Base-by-base conservation (phyloP, 2,888 invertebrate genomes). In the Pimpla rufipes region DNA sequence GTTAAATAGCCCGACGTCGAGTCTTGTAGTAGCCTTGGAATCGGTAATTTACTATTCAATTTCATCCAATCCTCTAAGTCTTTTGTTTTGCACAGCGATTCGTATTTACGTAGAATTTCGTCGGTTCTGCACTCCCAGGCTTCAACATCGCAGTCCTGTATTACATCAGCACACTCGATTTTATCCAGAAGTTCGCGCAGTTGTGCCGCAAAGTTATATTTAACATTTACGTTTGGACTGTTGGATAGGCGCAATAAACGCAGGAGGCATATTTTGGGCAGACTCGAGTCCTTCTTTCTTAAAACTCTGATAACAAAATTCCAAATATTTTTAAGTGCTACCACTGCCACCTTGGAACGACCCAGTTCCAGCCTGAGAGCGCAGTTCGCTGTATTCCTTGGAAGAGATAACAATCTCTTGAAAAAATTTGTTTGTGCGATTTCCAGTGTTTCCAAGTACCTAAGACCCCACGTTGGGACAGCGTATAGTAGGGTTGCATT, bases 371-470 rank as follows among this genome's bases (percentile, higher is more conserved):
- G 11, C 13, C 57, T 78, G 7, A 78, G 23, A 8, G 16, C 59
- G 21, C 16, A 42, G 47, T 23, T 50, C 16, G 62, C 59, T n/a
- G 71, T 64, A 35, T 73, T 73, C 13, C 16, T 73, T 7, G 64
- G 64, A 13, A 79, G 52, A 10, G 52, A 55, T 21, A 73, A 21
- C 5, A 73, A 16, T 7, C 64, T 29, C 42, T 83, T 83, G 37
- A 55, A 83, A 45, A 75, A 83, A 10, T 71, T 37, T 10, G 35
- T 40, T 37, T 77, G 80, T 6, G 70, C 64, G 13, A n/a, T 62
- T 42, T 84, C 77, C 16, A 80, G 64, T 40, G 21, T 21, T 4
- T 84, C 80, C 8, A 70, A 16, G 42, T 84, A 81, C 37, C 73
- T 40, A 10, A 80, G 67, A 10, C 62, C 68, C 79, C 79, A 80